Conservation (phyloP, 1,140 invertebrate species). For the Hormaphis cornu region DNA sequence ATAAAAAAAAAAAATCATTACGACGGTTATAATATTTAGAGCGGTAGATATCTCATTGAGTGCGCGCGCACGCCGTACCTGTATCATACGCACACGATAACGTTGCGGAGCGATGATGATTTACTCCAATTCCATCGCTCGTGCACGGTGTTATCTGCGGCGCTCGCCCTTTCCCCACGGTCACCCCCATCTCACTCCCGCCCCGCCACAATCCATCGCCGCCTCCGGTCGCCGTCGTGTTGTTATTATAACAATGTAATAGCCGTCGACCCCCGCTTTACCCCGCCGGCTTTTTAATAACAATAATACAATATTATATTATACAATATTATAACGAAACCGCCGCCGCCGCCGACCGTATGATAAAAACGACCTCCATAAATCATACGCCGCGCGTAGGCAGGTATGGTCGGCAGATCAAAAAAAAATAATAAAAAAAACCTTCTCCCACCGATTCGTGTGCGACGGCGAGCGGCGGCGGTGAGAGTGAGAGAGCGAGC, state of each 20-base stretch:
- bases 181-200: background rate
- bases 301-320: too few relatives aligned
- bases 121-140: conserved; percentile 29
- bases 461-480: too few relatives aligned
- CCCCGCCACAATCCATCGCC: background rate
- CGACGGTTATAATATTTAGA: too few relatives aligned
- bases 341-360: conserved; percentile 15
- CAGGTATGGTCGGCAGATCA: background rate
- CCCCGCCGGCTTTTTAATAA: conserved; percentile 12
- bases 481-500: background rate
- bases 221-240: too few relatives aligned
- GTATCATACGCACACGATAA: too few relatives aligned
- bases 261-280: background rate
- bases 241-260: too few relatives aligned
- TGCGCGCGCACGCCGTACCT: background rate
- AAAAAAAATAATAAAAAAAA: conserved; percentile 4
- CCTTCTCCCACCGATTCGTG: conserved; percentile 16
- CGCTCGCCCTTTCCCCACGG: background rate
- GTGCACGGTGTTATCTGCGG: background rate
- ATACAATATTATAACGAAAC: too few relatives aligned
- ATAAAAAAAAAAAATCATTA: too few relatives aligned
- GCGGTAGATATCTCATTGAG: too few relatives aligned
- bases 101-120: background rate
- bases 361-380: conserved; percentile 31
- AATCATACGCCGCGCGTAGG: conserved; percentile 5